Base-by-base conservation (phyloP, 2,888 invertebrate genomes). In the Tipula lateralis region DNA sequence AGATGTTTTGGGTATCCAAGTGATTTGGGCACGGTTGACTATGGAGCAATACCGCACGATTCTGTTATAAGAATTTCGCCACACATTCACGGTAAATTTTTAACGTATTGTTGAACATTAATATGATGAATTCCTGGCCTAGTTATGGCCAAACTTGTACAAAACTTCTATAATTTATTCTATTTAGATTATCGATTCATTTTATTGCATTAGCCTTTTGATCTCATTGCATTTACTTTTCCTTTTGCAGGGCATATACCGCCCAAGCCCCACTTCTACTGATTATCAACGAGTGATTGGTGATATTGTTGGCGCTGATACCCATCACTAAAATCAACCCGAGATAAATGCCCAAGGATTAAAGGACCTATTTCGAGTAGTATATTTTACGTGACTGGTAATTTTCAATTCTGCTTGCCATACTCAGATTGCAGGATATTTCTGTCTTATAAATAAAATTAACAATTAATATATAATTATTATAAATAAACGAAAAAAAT, bases 231-330 rank as follows among this genome's bases (percentile, higher is more conserved):
- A 66, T 66, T 66, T 66, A 19, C 24, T 66, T 66, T 66, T 24
- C 66, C 24, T 66, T 66, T 66, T 66, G 12, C 66, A 66, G 66
- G 66, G 66, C 66, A 66, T 66, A 66, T 66, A 66, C 66, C 66
- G 66, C 66, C 66, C 66, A 66, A 66, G 12, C 24, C 66, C 24
- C 24, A 66, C 24, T 66, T 16, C 44, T 50, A 66, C 24, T 66
- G 24, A 66, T 24, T 12, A 66, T 66, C 66, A 66, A 66, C 66
- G 24, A 66, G 24, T 12, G 66, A 66, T 6, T 19, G 66, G 24
- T 66, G 66, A 66, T 24, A 24, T 66, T 66, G 24, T 66, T 66
- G 24, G 66, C 9, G 24, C 19, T 24, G 66, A 66, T 9, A 19
- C 9, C 66, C n/a, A 66, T 12, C 66, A n/a, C 24, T 44, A 44